These are phyloP conservation scores for Protaetia brevitarsis DNA, from an alignment of 1,140 invertebrate genomes.

Conservation along the genomic window DNA sequence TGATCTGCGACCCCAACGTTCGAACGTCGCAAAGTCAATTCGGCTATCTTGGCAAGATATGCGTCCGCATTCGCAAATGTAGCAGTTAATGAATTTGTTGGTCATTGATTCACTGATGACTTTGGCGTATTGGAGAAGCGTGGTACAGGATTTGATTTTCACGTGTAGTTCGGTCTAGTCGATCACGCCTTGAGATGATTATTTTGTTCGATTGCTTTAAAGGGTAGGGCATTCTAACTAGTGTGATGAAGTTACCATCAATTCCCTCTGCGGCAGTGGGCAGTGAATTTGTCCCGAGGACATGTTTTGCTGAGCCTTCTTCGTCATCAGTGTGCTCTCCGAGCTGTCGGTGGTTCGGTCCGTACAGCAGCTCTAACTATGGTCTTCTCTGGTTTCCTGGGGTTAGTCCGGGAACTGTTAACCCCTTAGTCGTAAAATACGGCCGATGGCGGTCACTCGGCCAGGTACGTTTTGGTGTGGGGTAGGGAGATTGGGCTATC, in stretches of 20 bases:
- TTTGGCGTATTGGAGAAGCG: not conserved
- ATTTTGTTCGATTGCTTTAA: not conserved
- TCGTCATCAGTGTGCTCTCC: too few relatives aligned
- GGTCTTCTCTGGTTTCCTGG: too few relatives aligned
- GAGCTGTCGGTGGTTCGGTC: too few relatives aligned
- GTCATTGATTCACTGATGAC: not conserved
- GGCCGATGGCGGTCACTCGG: too few relatives aligned
- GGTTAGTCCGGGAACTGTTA: too few relatives aligned
- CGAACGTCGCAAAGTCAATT: not conserved
- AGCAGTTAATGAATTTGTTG: not conserved
- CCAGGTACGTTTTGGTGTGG: too few relatives aligned
- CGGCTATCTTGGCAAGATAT: not conserved
- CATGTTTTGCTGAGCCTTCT: too few relatives aligned
- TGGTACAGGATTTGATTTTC: not conserved
- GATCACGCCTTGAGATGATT: not conserved
- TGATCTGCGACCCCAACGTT: not conserved
- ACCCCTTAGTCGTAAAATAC: too few relatives aligned
- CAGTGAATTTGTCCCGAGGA: too few relatives aligned
- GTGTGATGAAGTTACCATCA: not conserved
- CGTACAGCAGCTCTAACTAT: too few relatives aligned
- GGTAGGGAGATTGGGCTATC: too few relatives aligned
- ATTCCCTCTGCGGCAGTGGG: too few relatives aligned
- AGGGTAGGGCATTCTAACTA: not conserved
- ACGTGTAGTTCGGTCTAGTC: not conserved
- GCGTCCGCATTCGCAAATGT: not conserved